A percentile compares a stretch with the other conserved stretches of the same genome.
Evolutionary conservation across 2,888 invertebrate genomes (phyloP).

Genomic region (Calliphora vomitoria): DNA sequence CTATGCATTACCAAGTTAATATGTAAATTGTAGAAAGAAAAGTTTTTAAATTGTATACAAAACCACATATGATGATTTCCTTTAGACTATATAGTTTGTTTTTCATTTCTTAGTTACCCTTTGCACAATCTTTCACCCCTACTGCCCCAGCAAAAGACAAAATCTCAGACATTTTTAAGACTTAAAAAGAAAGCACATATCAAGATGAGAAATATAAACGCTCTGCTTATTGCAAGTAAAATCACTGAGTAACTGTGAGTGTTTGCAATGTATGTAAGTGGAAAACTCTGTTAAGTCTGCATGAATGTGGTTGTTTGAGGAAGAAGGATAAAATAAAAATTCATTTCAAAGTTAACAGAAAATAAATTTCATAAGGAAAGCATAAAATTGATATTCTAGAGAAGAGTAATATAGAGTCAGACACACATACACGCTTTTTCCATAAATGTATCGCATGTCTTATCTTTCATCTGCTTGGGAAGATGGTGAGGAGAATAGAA

Average conservation of each 20-base stretch:
- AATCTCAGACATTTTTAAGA: slow-evolving; percentile 63
- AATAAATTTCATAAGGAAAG: slow-evolving; percentile 62
- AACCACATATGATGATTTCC: slow-evolving; percentile 67
- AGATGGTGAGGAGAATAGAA: not conserved
- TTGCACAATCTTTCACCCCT: not conserved
- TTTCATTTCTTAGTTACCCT: slow-evolving; percentile 6
- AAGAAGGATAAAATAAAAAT: slow-evolving; percentile 48
- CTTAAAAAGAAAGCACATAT: slow-evolving; percentile 15
- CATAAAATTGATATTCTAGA: slow-evolving; percentile 60
- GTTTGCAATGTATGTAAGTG: too few relatives aligned
- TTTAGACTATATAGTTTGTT: slow-evolving; percentile 44
- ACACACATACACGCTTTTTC: not conserved
- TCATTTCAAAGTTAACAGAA: slow-evolving; percentile 65
- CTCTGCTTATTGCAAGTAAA: too few relatives aligned
- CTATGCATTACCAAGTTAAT: slow-evolving; percentile 60
- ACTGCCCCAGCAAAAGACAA: slow-evolving; percentile 11
- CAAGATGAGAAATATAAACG: too few relatives aligned
- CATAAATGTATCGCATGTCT: slow-evolving; percentile 23
- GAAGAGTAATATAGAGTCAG: slow-evolving; percentile 22
- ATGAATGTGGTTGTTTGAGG: not conserved
- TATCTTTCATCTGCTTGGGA: slow-evolving; percentile 45
- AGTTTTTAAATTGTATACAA: slow-evolving; percentile 59
- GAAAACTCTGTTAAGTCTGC: too few relatives aligned
- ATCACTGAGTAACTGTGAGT: too few relatives aligned
- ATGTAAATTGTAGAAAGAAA: slow-evolving; percentile 65